Evolutionary conservation across 2,113 vertebrate genomes (phyloP).

Genomic region (Coturnix japonica): DNA sequence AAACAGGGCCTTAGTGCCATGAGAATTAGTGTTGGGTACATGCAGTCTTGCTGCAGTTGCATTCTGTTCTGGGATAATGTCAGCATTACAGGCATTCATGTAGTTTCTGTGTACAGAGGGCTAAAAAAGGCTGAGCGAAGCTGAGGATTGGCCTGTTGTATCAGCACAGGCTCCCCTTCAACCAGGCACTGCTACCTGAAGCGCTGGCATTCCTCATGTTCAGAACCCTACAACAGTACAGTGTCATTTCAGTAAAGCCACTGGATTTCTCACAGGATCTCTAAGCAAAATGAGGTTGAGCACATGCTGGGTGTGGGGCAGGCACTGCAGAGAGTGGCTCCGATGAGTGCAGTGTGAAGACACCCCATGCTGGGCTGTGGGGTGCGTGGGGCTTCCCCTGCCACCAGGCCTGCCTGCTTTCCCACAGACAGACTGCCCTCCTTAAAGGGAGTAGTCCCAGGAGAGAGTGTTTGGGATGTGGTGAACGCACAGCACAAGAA

Average conservation of each 20-base stretch:
- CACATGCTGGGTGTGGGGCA: background rate
- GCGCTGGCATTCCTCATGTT: background rate
- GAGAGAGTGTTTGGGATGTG: no score
- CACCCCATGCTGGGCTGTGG: rapidly evolving
- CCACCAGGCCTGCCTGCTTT: background rate
- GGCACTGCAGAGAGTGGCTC: background rate
- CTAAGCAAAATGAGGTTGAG: slow-evolving; percentile 4
- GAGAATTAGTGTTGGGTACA: background rate
- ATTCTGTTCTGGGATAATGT: background rate
- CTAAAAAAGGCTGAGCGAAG: background rate
- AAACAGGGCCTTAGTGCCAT: background rate
- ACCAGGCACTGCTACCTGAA: background rate
- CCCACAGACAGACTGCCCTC: background rate
- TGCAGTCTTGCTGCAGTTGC: background rate
- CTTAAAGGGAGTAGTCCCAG: background rate
- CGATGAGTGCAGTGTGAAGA: background rate
- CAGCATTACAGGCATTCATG: background rate
- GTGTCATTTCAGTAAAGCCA: background rate
- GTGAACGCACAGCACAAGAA: no score
- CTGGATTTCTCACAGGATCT: slow-evolving; percentile 8
- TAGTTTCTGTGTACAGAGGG: background rate
- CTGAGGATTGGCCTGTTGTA: background rate
- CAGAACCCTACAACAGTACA: background rate
- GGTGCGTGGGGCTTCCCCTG: background rate
- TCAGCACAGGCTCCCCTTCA: background rate